Evolutionary conservation across 2,113 vertebrate genomes (phyloP), one percentile per base, ranked within the genome.

Genomic region (Nanger granti): DNA sequence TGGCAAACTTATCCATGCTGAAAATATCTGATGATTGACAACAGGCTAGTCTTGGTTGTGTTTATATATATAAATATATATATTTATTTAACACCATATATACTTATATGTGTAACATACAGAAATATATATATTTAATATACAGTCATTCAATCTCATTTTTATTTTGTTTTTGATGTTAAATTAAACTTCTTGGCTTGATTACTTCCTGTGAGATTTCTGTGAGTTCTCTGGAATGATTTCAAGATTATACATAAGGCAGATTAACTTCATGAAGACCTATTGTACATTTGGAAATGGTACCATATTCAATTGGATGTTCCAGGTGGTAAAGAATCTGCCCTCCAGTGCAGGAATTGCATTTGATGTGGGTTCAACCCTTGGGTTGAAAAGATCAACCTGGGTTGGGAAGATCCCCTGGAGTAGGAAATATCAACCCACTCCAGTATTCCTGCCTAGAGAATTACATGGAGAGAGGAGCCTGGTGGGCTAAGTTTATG

Each of bases 131-230:
- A 28, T 83, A 55, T 55, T 92, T 88, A 91, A 62, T 62, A 86
- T 7, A 34, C 4, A 89, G 22, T 49, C n/a, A 97, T 41, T 54
- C 83, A 89, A 54, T 6, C 41, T 95, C 73, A 55, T 55, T 91
- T 94, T 54, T 62, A n/a, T 87, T 62, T 98, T 93, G 64, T 28
- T 82, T 94, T 95, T 95, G 15, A 86, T 91, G 52, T 93, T 69
- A 76, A 97, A 92, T 64, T 79, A 92, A 82, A 37, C 12, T 89
- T 17, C 34, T 87, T 91, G 59, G 24, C 60, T 97, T 96, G 59
- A 88, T 93, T 60, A 87, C 24, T 79, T 82, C 60, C 26, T 93
- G 29, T 93, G 64, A 17, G 37, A 91, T 85, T 96, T 97, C 64
- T 89, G 18, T 93, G 76, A 76, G 7, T 52, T 91, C 15, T 49